Evolutionary conservation across 2,888 invertebrate species (phyloP), one percentile per base, ranked within the genome.

Genomic region (Halictus quadricinctus): DNA sequence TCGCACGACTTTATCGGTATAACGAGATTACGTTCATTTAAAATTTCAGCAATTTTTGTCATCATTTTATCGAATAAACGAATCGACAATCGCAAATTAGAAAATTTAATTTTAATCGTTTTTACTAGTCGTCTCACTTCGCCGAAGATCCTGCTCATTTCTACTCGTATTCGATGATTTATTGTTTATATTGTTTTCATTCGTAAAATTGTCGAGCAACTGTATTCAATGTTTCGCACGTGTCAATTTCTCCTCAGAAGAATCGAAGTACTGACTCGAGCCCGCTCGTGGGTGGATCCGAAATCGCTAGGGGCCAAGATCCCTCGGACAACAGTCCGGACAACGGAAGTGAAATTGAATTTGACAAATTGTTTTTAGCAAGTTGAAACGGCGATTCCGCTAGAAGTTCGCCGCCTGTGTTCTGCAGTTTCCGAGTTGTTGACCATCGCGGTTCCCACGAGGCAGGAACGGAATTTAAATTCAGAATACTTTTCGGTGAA

Each of bases 1-100:
- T 54, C 54, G 3, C n/a, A n/a, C 3, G 10, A 3, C n/a, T 54
- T 54, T 54, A n/a, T n/a, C 0, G 0, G n/a, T 3, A n/a, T n/a
- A 54, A 54, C 21, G n/a, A 10, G 54, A 54, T 21, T 21, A 8
- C 21, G 54, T 21, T n/a, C n/a, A 3, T 54, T 54, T 8, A 4
- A n/a, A 54, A n/a, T n/a, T 54, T 54, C 2, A n/a, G n/a, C 8
- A 0, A 15, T 43, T 43, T 43, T 43, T 36, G 2, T 36, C 36
- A 36, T 36, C 36, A 36, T 36, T 36, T 36, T 43, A 43, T 43
- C 43, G 1, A 18, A 15, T 50, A 0, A 46, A 46, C 46, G 12
- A 46, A 43, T 46, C 46, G 46, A 18, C 18, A 18, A 50, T 50
- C 50, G 21, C 21, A 8, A 54, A 21, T 21, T 54, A 21, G 10